Evolutionary conservation across 2,888 invertebrate genomes (phyloP), one percentile per base, ranked within the genome.

Genomic region (Drosophila bunnanda): DNA sequence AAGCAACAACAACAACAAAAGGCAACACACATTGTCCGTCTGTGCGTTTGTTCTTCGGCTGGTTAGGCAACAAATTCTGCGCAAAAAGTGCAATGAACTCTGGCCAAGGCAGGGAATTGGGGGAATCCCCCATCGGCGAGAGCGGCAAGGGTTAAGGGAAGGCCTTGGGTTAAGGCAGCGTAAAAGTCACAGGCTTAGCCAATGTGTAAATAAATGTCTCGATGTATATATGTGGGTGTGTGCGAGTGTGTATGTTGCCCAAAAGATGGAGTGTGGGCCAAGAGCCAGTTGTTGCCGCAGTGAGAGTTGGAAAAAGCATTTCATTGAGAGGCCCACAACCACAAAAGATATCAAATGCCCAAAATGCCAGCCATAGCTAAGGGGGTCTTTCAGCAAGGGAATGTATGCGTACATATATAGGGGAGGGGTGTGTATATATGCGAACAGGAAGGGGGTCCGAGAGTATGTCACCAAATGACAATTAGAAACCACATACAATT

Each of bases 41-140:
- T 74, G 56, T 76, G 77, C 75, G 82, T 82, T 72, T 72, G 86
- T 83, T 83, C 83, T 80, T 86, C 78, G 83, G 86, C 83, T 83
- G 83, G 83, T 88, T 88, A 88, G 88, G 83, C 83, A 83, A 83
- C 83, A 83, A 83, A 83, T 83, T 83, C 83, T 83, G 83, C 88
- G 83, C 83, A 83, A 88, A 83, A 88, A 86, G 83, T 83, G 75
- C 88, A 83, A 72, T 88, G 83, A 83, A 83, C 83, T 82, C 70
- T 75, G 67, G 83, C 75, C 77, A 79, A 68, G 68, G 68, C 53
- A 30, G 44, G 39, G 72, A 57, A 46, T 43, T 50, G 41, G 79
- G 79, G 77, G 61, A 64, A 65, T 65, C 67, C 69, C 54, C 50
- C 32, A 5, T 53, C 61, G 60, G 64, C 58, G 58, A 55, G 60